Base-by-base conservation (phyloP, 2,888 invertebrate genomes). In the Orthonychiurus folsomi region DNA sequence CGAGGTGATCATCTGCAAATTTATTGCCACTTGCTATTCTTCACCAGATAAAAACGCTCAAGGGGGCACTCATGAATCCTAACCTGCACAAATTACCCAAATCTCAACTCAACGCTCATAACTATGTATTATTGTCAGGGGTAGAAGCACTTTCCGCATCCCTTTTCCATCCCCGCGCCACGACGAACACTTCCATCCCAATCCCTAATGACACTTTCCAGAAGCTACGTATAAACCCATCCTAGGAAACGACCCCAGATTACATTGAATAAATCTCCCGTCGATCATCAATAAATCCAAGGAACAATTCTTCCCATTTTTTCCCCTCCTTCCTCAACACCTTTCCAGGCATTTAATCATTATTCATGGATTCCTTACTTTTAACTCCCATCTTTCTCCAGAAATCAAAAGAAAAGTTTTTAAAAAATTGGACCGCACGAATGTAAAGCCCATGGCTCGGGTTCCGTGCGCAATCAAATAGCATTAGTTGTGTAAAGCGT, bases 21-120 rank as follows among this genome's bases (percentile, higher is more conserved):
- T 71, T 71, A 71, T 71, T 69, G 71, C 71, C 69, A 68, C 68
- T 71, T 69, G 64, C 71, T 66, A 69, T 71, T 71, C 69, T 68
- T 68, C 64, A 65, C 61, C 63, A 68, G 68, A 69, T 71, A 69
- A 71, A 69, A 69, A 71, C 69, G 67, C 68, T 68, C 71, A 64
- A 65, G 71, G 69, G 70, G 71, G 66, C 65, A 67, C 66, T 68
- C 66, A 68, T 68, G 67, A 70, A 62, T 63, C 60, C 56, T 60
- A 63, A 64, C 63, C 60, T 60, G 66, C 61, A 66, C 66, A 66
- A 66, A 66, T 66, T 66, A 66, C 66, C 63, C 63, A 66, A 52
- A 52, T 52, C 52, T 26, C 5, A 56, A n/a, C 56, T 56, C 24
- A 5, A n/a, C 3, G 9, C 59, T 59, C 59, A 50, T 59, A 23